Conservation (phyloP, 2,797 vertebrate genomes). For the Chaenodraco wilsoni region DNA sequence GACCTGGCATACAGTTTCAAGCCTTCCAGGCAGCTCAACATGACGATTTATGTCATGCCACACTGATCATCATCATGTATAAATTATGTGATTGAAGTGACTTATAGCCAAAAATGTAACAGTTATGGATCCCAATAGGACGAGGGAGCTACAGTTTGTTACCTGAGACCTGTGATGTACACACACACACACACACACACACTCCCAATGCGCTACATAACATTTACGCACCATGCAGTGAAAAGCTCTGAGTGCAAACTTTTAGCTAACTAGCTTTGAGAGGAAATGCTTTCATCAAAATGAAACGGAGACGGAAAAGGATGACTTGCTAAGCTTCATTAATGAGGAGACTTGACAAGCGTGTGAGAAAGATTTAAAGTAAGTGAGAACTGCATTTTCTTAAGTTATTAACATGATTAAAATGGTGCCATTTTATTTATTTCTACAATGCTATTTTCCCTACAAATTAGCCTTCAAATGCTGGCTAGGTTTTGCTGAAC, state of each 20-base stretch:
- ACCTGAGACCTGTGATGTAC: slow-evolving; percentile 13
- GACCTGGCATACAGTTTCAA: slow-evolving; percentile 46
- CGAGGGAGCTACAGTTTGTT: slow-evolving; percentile 12
- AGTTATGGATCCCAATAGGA: background rate
- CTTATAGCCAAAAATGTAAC: slow-evolving; percentile 22
- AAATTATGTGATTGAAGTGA: slow-evolving; percentile 49
- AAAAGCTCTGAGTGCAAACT: slow-evolving; percentile 15
- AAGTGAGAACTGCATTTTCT: background rate
- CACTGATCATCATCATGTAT: slow-evolving; percentile 45
- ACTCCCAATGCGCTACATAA: background rate
- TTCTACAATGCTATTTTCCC: background rate
- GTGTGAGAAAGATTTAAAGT: slow-evolving; percentile 3
- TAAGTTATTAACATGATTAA: background rate
- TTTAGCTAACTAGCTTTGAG: background rate
- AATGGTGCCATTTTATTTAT: background rate
- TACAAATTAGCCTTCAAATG: background rate
- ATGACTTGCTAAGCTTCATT: background rate
- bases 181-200: background rate
- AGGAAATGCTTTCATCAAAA: background rate
- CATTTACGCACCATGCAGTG: slow-evolving; percentile 15
- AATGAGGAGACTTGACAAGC: background rate
- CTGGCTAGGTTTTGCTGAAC: background rate
- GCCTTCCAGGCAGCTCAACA: slow-evolving; percentile 46
- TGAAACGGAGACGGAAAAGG: slow-evolving; percentile 12
- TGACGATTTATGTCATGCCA: slow-evolving; percentile 63